phyloP scores from a whole-genome alignment of 2,797 vertebrate species.

The Sitta carolinensis region DNA sequence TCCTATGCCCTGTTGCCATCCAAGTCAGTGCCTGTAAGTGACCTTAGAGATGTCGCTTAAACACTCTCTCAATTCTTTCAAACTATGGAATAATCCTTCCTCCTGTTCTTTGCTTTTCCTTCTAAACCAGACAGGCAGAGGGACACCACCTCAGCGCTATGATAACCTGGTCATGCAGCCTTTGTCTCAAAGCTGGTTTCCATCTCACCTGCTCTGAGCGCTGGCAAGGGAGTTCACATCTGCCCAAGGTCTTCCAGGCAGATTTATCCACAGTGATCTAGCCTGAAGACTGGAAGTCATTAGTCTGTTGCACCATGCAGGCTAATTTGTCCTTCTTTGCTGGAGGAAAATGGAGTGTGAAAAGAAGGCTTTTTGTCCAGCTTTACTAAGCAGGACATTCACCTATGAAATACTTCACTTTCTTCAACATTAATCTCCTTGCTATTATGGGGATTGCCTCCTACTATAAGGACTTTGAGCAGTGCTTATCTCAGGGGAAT shows the following conservation, averaged over 20 bases:
- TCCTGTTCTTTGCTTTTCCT: neutral
- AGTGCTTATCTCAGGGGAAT: neutral
- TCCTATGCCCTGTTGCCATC: neutral
- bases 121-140: neutral
- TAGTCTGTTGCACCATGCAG: fast-evolving
- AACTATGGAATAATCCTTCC: neutral
- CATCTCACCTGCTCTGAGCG: neutral
- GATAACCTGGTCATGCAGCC: fast-evolving
- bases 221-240: neutral
- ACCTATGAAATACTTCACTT: neutral
- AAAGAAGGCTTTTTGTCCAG: neutral
- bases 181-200: neutral
- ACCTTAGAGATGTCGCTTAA: neutral
- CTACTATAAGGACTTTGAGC: neutral
- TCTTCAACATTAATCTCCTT: neutral
- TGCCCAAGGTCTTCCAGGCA: neutral
- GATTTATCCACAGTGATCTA: neutral
- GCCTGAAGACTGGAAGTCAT: neutral
- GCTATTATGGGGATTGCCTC: neutral
- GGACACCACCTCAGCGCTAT: neutral
- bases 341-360: slow-evolving; percentile 6
- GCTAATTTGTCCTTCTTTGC: neutral
- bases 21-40: neutral
- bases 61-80: neutral
- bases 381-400: neutral